Evolutionary conservation across 2,888 invertebrate species (phyloP), one percentile per base, ranked within the genome.

Genomic region (Pilophorus perplexus): DNA sequence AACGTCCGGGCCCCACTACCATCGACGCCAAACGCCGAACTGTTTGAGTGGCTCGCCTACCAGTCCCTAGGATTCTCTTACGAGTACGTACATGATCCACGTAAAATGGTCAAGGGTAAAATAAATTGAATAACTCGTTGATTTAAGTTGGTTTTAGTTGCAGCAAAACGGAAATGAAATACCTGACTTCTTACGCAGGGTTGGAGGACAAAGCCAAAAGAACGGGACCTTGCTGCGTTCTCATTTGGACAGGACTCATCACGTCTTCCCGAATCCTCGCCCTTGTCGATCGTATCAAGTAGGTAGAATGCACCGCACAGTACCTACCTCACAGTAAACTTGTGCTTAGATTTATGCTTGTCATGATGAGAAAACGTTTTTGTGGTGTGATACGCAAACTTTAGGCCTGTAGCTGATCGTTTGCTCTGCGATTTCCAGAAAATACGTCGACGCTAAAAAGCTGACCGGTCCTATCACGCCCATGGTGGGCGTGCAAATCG

Each of bases 211-310:
- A n/a, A n/a, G 76, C 73, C 62, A 69, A 71, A 44, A 54, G 72
- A 33, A 71, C 76, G 42, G 77, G 77, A 16, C 76, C 78, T 71
- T 75, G 80, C 14, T 76, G 74, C 27, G 76, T 77, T 72, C 68
- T 81, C 27, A 76, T 78, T 69, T 80, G 78, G 75, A 79, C 76
- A 68, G 84, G 84, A 20, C 80, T 83, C 68, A 80, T 82, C 70
- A 78, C 80, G 6, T 71, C 74, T 18, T 71, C 74, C 18, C 76
- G 78, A 68, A 73, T 83, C 4, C 65, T 71, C 40, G 73, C 74
- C 46, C 74, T 82, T 1, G 76, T 78, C 18, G 67, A 76, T 38
- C 67, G 68, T 22, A 69, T 80, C 60, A 74, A 72, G 79, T 79
- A 74, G 71, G 38, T 28, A 73, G n/a, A n/a, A n/a, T n/a, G n/a